Evolutionary conservation across 2,797 vertebrate species (phyloP).

Genomic region (Varecia variegata): DNA sequence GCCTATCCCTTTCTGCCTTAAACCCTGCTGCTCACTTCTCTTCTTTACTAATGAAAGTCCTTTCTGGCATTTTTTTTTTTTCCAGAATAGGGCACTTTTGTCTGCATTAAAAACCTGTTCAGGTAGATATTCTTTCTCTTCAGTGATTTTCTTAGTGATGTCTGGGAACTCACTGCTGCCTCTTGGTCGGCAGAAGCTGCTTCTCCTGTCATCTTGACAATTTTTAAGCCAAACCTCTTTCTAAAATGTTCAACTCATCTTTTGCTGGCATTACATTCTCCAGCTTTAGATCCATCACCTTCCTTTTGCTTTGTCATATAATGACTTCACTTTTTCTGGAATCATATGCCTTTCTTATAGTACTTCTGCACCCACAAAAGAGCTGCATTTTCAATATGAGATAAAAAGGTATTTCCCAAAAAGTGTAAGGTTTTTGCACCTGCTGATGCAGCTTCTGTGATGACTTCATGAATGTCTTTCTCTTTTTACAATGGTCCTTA

Average conservation of each 20-base stretch:
- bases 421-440: not conserved
- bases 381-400: not conserved
- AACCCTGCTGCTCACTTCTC: not conserved
- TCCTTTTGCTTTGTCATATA: not conserved
- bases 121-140: not conserved
- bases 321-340: not conserved
- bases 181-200: not conserved
- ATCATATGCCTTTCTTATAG: not conserved
- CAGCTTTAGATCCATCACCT: not conserved
- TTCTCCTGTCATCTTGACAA: not conserved
- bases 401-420: not conserved
- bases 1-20: not conserved
- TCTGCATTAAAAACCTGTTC: not conserved
- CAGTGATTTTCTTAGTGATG: not conserved
- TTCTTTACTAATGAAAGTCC: not conserved
- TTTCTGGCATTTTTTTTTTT: not conserved
- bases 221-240: not conserved
- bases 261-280: not conserved
- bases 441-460: not conserved
- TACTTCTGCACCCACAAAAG: not conserved
- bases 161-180: not conserved
- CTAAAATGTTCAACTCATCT: not conserved
- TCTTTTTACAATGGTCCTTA: not conserved
- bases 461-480: not conserved
- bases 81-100: not conserved